Conservation (phyloP, 30 jellyfish, hydroid and myxozoan genomes). For the Chironex yamaguchii region DNA sequence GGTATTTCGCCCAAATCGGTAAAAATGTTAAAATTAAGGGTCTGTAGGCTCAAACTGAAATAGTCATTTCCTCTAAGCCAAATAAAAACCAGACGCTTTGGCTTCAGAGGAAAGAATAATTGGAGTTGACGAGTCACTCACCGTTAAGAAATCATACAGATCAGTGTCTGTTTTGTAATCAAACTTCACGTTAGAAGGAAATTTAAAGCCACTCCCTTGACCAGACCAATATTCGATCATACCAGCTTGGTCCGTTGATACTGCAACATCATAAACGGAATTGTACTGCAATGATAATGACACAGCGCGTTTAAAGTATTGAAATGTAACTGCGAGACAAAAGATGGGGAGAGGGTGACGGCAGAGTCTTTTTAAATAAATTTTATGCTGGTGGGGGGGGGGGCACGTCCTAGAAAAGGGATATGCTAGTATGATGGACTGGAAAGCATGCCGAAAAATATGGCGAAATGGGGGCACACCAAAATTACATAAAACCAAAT, state of each 20-base stretch:
- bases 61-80: too few species aligned
- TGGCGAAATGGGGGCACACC: too few species aligned
- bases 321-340: neutral
- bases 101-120: too few species aligned
- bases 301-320: neutral
- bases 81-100: too few species aligned
- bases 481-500: too few species aligned
- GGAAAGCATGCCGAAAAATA: too few species aligned
- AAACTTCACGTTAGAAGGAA: slow-evolving; percentile 82
- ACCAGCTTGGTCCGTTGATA: slow-evolving; percentile 94
- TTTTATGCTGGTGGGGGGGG: neutral
- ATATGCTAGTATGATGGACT: too few species aligned
- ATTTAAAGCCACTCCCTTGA: slow-evolving; percentile 77
- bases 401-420: too few species aligned
- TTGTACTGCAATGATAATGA: slow-evolving; percentile 76
- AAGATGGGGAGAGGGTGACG: neutral
- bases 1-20: too few species aligned
- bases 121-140: too few species aligned
- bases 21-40: too few species aligned
- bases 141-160: slow-evolving; percentile 93
- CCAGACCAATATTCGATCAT: slow-evolving; percentile 99
- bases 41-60: too few species aligned
- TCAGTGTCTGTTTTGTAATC: slow-evolving; percentile 99
- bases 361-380: neutral
- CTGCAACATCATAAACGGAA: slow-evolving; percentile 85